Percentiles rank a stretch among this genome's conserved stretches.
Conservation (phyloP, 2,888 invertebrate species). For the Cyclophora punctaria region DNA sequence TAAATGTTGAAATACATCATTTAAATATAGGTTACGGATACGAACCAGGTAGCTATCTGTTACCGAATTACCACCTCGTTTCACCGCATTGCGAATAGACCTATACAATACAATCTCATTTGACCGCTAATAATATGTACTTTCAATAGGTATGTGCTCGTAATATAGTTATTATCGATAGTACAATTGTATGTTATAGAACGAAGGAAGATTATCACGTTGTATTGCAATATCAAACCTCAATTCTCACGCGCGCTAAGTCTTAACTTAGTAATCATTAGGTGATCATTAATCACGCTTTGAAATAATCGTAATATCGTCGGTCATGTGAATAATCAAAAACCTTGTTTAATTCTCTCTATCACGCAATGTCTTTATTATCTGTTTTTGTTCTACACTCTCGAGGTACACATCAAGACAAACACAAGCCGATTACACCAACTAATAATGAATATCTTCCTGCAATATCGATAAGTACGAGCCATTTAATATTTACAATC, state of each 20-base stretch:
- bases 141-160: slow-evolving; percentile 6
- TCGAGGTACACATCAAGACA: neutral
- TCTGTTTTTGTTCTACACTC: neutral
- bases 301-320: slow-evolving; percentile 37
- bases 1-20: slow-evolving; percentile 18
- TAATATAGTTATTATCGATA: slow-evolving; percentile 17
- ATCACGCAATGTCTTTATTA: neutral
- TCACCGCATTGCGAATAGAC: neutral
- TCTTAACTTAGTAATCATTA: slow-evolving; percentile 32
- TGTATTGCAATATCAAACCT: slow-evolving; percentile 23
- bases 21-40: slow-evolving; percentile 17
- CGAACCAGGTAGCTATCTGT: slow-evolving; percentile 18
- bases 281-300: slow-evolving; percentile 38
- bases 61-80: slow-evolving; percentile 4
- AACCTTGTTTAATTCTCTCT: neutral
- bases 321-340: slow-evolving; percentile 5
- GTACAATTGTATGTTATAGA: slow-evolving; percentile 21
- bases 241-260: slow-evolving; percentile 37
- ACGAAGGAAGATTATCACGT: slow-evolving; percentile 28
- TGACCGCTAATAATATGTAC: slow-evolving; percentile 7
- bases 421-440: neutral
- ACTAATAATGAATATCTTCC: neutral
- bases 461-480: no score
- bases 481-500: no score
- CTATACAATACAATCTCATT: no score